Base-by-base conservation (phyloP, 2,888 invertebrate genomes). In the Acrobasis consociella region DNA sequence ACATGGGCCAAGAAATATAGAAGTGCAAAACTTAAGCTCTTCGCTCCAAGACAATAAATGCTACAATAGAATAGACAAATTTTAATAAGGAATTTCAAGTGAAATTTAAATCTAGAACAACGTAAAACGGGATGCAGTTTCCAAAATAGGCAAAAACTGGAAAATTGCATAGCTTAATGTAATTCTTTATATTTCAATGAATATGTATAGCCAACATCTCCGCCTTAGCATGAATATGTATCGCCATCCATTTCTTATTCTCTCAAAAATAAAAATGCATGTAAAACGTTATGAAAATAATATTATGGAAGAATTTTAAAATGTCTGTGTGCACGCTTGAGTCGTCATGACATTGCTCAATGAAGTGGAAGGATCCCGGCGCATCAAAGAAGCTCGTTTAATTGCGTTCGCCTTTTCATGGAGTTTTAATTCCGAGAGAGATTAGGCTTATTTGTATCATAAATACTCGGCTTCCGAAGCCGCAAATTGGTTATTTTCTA, bases 301-400 rank as follows among this genome's bases (percentile, higher is more conserved):
- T 60, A 60, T 39, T 50, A 37, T 7, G 9, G 13, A 16, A 9
- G 42, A 74, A 73, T 79, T 78, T 72, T 70, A 76, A 82, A 76
- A 71, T 69, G 60, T 67, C 68, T 69, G 72, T 64, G 69, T 77
- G 78, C 69, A 80, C 77, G 77, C 77, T 76, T 75, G 76, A 72
- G 64, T 77, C 73, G 74, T 67, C 71, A 64, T 58, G 64, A 67
- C 70, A 80, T 78, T 83, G 83, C 67, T 74, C 83, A 82, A 78
- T 83, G 83, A 78, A 77, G 76, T 80, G 78, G 67, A 66, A 63
- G 63, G 68, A 79, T 74, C 71, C 69, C 61, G 72, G 72, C 72
- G 74, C 81, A 72, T 82, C 80, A 83, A 82, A 85, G 80, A 74
- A 72, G 72, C 70, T 67, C 64, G 69, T 79, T 77, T 83, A 82